Percentiles rank a stretch among this genome's conserved stretches.
Conservation (phyloP, 2,113 vertebrate genomes). For the Salvator merianae region DNA sequence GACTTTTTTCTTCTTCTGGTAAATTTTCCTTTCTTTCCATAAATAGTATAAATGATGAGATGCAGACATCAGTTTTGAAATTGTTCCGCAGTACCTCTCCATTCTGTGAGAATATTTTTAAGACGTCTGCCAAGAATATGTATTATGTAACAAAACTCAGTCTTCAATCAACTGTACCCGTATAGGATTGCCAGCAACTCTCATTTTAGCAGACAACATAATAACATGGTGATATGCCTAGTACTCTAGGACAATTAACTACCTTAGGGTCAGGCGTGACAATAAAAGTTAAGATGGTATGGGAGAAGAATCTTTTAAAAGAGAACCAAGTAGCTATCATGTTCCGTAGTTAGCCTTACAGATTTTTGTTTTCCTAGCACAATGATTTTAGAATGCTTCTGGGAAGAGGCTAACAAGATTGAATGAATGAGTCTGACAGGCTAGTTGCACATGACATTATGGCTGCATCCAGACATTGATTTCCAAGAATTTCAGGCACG, state of each 20-base stretch:
- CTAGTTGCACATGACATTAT: no score
- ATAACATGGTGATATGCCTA: constrained; percentile 32
- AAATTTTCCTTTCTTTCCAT: constrained; percentile 28
- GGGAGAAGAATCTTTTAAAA: not conserved
- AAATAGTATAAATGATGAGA: constrained; percentile 51
- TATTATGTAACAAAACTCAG: constrained; percentile 47
- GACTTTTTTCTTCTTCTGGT: constrained; percentile 32
- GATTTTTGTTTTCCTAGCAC: not conserved
- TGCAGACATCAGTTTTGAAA: constrained; percentile 49
- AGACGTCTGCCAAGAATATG: constrained; percentile 34
- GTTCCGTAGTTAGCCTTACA: not conserved
- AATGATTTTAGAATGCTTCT: not conserved
- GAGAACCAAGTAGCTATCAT: not conserved
- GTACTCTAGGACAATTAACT: constrained; percentile 7
- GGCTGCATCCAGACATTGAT: no score
- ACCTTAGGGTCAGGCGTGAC: constrained; percentile 14
- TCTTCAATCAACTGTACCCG: constrained; percentile 48
- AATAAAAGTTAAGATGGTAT: not conserved
- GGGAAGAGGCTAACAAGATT: not conserved
- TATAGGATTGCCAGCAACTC: constrained; percentile 20
- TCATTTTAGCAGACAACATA: constrained; percentile 31
- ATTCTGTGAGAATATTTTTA: constrained; percentile 25
- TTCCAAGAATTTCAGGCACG: no score
- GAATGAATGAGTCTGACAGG: no score
- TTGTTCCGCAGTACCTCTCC: constrained; percentile 21